Conservation (phyloP, 2,113 vertebrate species). For the Nothocercus nigrocapillus region DNA sequence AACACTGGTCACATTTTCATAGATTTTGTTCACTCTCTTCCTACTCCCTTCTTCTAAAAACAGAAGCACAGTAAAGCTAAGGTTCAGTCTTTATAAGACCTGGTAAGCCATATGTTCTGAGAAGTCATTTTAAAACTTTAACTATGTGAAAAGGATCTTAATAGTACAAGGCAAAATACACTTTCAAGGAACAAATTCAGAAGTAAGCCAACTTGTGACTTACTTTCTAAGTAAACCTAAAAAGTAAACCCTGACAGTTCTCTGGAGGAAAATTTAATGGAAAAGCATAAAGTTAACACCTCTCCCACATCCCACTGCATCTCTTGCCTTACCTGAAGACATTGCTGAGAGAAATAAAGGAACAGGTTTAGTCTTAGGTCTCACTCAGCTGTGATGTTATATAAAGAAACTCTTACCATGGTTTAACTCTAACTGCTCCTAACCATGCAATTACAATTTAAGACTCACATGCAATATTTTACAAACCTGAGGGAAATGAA, state of each 20-base stretch:
- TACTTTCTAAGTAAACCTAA: not conserved
- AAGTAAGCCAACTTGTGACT: not conserved
- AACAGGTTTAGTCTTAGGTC: not conserved
- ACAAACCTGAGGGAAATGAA: slow-evolving; percentile 60
- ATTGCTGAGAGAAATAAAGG: fast-evolving
- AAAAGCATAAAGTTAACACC: not conserved
- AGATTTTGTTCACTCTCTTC: not conserved
- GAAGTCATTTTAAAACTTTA: not conserved
- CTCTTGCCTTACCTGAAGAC: not conserved
- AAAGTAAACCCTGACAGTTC: not conserved
- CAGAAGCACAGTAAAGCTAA: not conserved
- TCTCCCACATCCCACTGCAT: not conserved
- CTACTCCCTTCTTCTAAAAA: not conserved
- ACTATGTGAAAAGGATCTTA: not conserved
- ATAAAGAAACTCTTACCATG: slow-evolving; percentile 6
- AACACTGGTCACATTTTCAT: not conserved
- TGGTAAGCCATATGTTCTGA: fast-evolving
- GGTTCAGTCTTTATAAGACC: not conserved
- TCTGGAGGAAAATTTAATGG: not conserved
- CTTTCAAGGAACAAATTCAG: not conserved
- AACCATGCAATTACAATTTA: slow-evolving; percentile 36
- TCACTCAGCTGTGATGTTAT: fast-evolving
- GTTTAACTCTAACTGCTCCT: not conserved
- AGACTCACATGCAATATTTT: slow-evolving; percentile 38
- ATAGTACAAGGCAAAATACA: not conserved